Base-by-base conservation (phyloP, 1,140 invertebrate species). In the Mactra quadrangularis region DNA sequence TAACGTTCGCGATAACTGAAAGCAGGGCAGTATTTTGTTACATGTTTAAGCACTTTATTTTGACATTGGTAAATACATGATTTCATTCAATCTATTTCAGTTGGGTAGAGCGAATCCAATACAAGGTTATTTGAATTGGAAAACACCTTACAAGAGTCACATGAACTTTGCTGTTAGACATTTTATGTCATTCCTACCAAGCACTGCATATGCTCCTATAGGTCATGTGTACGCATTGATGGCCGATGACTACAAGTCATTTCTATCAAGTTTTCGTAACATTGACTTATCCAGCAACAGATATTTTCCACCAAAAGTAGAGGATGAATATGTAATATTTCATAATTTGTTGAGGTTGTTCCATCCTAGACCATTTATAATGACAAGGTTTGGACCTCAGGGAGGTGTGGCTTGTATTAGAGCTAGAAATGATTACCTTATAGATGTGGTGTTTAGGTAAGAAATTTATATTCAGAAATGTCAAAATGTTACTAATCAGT, bases 401-500 rank as follows among this genome's bases (percentile, higher is more conserved):
- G 93, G 93, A 15, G 87, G 87, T n/a, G 77, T 89, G 15, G 92
- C 90, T 19, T 83, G 87, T 71, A 76, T 93, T 0, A 59, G 91
- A 76, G 93, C 92, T 7, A 77, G 85, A 27, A 92, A 89, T 84
- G 85, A 90, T 31, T 75, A 90, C 66, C 92, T 88, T 77, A 59
- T 93, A 35, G 92, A 93, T 47, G 91, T 94, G 59, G 77, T 90
- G 25, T 93, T 93, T 84, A 92, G 93, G 93, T 93, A 87, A 71
- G 31, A 47, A 64, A 1, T 31, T 60, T 57, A 9, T 47, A 47
- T 7, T 47, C 41, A 47, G 7, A 7, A 47, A 9, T 7, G 41
- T 7, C 41, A 47, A 17, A 47, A 9, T 9, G 41, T 17, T 47
- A 17, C 41, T n/a, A n/a, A n/a, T n/a, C n/a, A n/a, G n/a, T n/a